Percentiles rank a stretch among this genome's conserved stretches.
phyloP scores from a whole-genome alignment of 2,888 invertebrate species.

The Acleris cristana region DNA sequence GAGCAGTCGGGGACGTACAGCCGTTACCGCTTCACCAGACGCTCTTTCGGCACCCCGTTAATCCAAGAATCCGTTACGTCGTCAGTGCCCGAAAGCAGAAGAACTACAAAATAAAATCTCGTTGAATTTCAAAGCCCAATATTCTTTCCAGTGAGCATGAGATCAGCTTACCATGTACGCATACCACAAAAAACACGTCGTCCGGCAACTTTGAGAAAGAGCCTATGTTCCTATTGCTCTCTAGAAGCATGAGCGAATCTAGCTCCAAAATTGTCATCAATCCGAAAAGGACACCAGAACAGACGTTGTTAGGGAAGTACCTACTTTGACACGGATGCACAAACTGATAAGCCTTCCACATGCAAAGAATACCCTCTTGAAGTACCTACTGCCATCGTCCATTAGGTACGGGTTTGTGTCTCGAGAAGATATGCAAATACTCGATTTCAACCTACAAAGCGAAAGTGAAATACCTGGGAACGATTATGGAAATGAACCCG shows the following conservation, averaged over 20 bases:
- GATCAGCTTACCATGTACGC: conserved; percentile 47
- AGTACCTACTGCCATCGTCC: conserved; percentile 27
- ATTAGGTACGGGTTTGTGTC: conserved; percentile 49
- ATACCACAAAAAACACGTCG: conserved; percentile 45
- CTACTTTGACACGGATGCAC: conserved; percentile 45
- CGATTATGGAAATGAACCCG: conserved; percentile 50
- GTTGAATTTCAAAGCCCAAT: conserved; percentile 54
- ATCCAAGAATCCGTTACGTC: conserved; percentile 53
- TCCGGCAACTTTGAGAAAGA: conserved; percentile 48
- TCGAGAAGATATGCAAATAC: conserved; percentile 55
- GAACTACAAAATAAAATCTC: conserved; percentile 41
- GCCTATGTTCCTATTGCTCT: conserved; percentile 58
- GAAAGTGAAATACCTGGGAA: conserved; percentile 53
- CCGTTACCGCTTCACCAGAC: conserved; percentile 59
- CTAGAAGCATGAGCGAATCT: conserved; percentile 52
- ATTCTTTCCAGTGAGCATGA: conserved; percentile 64
- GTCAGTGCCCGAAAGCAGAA: conserved; percentile 52
- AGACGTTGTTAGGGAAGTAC: conserved; percentile 45
- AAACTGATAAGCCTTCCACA: conserved; percentile 53
- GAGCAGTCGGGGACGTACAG: conserved; percentile 54
- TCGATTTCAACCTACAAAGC: conserved; percentile 60
- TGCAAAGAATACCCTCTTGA: conserved; percentile 48
- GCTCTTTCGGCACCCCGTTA: conserved; percentile 43
- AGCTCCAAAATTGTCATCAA: conserved; percentile 56
- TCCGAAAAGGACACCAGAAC: conserved; percentile 43